Percentiles rank a stretch among this genome's conserved stretches.
Evolutionary conservation across 2,113 vertebrate genomes (phyloP).

Genomic region (Pithys albifrons): DNA sequence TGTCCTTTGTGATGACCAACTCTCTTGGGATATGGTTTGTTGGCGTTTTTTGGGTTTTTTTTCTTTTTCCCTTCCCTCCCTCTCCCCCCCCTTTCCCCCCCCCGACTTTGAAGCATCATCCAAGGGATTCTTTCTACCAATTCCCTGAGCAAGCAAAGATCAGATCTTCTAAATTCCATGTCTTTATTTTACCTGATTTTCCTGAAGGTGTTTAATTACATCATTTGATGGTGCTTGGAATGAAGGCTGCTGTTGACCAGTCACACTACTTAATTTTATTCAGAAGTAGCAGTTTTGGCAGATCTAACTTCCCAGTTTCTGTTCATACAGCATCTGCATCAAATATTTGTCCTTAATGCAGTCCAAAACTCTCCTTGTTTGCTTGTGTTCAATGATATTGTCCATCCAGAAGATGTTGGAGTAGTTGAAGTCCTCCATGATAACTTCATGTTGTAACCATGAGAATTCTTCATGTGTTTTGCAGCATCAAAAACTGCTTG

Average conservation of each 20-base stretch:
- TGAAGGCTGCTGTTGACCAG: neutral
- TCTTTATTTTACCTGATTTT: neutral
- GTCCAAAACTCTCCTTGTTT: neutral
- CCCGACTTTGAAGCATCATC: fast-evolving
- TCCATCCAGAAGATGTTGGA: neutral
- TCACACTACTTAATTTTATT: neutral
- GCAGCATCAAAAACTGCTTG: neutral
- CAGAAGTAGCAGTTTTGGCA: neutral
- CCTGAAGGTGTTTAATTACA: neutral
- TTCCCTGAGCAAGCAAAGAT: neutral
- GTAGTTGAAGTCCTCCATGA: neutral
- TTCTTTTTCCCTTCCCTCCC: too few species aligned
- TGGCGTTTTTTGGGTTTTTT: neutral
- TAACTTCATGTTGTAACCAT: neutral
- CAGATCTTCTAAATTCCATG: neutral
- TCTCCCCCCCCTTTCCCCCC: too few species aligned
- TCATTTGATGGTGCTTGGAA: neutral
- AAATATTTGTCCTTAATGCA: neutral
- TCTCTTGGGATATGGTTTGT: neutral
- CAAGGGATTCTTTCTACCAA: neutral
- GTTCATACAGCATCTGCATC: neutral
- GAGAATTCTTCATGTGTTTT: neutral
- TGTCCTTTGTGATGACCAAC: neutral
- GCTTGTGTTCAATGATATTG: neutral
- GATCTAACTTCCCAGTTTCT: neutral